A percentile compares a stretch with the other conserved stretches of the same genome.
Conservation (phyloP, 2,113 vertebrate species). For the Cyanoliseus patagonus region DNA sequence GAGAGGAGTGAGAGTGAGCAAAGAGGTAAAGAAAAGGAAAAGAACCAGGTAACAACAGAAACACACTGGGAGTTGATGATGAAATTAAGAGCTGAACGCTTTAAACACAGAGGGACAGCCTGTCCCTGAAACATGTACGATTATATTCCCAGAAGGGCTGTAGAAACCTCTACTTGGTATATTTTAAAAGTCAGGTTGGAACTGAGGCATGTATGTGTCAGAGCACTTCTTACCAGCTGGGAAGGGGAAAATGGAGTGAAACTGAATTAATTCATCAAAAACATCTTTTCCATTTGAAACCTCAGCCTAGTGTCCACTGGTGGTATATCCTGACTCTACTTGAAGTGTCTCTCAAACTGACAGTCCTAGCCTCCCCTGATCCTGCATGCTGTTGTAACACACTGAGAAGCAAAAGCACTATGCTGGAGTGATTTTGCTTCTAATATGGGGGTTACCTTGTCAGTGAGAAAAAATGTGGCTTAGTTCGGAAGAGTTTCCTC, state of each 20-base stretch:
- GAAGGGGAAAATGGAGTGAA: not conserved
- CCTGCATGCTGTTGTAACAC: not conserved
- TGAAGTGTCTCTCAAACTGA: not conserved
- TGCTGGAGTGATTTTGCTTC: not conserved
- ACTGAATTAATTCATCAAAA: not conserved
- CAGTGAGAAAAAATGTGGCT: not conserved
- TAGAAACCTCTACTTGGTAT: not conserved
- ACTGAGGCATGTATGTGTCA: not conserved
- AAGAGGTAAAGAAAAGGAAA: not conserved
- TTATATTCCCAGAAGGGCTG: not conserved
- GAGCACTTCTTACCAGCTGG: not conserved
- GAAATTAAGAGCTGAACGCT: not conserved
- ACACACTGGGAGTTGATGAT: not conserved
- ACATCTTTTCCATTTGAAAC: not conserved
- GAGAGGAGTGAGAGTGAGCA: not conserved
- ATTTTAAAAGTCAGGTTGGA: not conserved
- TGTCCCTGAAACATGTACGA: rapidly evolving
- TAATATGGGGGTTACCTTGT: not conserved
- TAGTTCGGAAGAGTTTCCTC: not conserved
- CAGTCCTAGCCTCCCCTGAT: not conserved
- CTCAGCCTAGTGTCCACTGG: not conserved
- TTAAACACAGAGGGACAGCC: not conserved
- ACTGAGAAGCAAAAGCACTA: not conserved
- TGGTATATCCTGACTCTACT: not conserved
- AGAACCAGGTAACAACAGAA: not conserved